These are phyloP conservation scores for Melanerpes aurifrons DNA, from an alignment of 2,113 vertebrate genomes.

Conservation along the genomic window DNA sequence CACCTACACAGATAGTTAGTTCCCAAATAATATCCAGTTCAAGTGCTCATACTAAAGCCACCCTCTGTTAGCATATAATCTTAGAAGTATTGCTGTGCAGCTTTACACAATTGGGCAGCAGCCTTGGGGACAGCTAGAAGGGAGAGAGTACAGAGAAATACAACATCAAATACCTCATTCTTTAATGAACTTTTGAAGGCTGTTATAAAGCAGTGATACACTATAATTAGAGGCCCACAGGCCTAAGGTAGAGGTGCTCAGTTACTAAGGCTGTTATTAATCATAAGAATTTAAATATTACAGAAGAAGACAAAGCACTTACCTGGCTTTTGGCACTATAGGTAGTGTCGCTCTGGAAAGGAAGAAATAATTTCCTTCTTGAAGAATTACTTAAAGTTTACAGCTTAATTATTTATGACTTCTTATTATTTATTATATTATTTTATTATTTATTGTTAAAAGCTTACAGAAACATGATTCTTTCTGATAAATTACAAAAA, in stretches of 20 bases:
- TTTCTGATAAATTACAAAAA: not conserved
- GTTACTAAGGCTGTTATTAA: not conserved
- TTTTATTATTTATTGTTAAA: not conserved
- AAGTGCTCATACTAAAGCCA: not conserved
- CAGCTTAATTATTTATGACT: not conserved
- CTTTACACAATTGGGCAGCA: not conserved
- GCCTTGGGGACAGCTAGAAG: not conserved
- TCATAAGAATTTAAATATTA: not conserved
- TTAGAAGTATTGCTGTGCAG: not conserved
- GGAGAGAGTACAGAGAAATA: not conserved
- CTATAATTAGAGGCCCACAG: not conserved
- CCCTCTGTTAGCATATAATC: not conserved
- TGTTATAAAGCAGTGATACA: not conserved
- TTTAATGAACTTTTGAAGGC: not conserved
- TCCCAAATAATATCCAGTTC: not conserved
- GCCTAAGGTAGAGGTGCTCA: not conserved
- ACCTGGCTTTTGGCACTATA: conserved; percentile 35
- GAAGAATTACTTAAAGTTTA: not conserved
- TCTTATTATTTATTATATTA: too few species aligned
- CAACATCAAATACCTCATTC: not conserved
- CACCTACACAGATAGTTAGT: not conserved
- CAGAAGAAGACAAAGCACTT: not conserved
- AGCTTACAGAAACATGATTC: not conserved
- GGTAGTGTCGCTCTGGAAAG: conserved; percentile 50
- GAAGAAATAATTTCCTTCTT: not conserved